A percentile compares a stretch with the other conserved stretches of the same genome.
Conservation (phyloP, 2,797 vertebrate species). For the Semotilus atromaculatus region DNA sequence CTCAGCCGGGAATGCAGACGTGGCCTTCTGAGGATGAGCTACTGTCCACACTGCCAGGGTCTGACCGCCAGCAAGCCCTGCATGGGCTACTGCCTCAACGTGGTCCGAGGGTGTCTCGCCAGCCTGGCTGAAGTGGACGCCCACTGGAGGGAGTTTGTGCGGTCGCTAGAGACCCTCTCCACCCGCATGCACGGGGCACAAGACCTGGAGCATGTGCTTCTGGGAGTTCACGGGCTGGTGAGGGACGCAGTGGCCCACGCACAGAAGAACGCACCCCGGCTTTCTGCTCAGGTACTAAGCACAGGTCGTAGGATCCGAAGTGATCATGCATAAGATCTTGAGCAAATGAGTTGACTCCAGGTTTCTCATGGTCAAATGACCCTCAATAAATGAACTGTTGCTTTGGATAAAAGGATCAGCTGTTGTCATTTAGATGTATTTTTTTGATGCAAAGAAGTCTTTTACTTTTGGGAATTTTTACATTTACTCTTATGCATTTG, state of each 20-base stretch:
- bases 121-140: conserved; percentile 84
- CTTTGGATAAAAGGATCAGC: background rate
- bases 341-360: background rate
- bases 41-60: conserved; percentile 88
- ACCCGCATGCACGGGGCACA: conserved; percentile 75
- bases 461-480: background rate
- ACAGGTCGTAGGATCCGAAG: background rate
- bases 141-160: conserved; percentile 85
- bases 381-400: background rate
- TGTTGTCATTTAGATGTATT: background rate
- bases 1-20: conserved; percentile 85
- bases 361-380: background rate
- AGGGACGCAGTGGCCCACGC: conserved; percentile 80
- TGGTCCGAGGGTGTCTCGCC: conserved; percentile 86
- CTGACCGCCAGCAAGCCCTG: conserved; percentile 84
- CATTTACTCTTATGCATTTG: background rate
- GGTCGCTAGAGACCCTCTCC: conserved; percentile 83
- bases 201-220: conserved; percentile 81
- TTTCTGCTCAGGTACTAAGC: conserved; percentile 79
- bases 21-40: conserved; percentile 86
- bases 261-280: conserved; percentile 67
- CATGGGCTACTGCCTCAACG: conserved; percentile 90
- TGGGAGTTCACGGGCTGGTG: conserved; percentile 80
- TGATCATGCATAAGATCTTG: background rate
- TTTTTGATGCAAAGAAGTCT: background rate